Conservation (phyloP, 2,888 invertebrate genomes). For the Sarcophaga variegata region DNA sequence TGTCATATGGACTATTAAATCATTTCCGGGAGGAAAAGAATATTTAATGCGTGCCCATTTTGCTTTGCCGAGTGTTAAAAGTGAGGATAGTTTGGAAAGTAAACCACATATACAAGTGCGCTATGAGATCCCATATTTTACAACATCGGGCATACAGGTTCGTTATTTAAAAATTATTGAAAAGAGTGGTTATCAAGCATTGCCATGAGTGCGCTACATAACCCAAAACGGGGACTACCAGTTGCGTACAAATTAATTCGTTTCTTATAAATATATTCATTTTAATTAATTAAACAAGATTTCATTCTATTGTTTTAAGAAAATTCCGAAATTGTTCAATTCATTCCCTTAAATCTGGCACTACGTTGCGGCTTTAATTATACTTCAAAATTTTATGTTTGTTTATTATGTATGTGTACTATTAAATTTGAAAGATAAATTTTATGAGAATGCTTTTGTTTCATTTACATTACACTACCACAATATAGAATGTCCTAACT, state of each 20-base stretch:
- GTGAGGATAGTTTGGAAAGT: constrained; percentile 94
- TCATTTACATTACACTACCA: not conserved
- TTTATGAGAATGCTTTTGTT: not conserved
- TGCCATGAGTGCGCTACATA: constrained; percentile 99
- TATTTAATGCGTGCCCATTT: constrained; percentile 99
- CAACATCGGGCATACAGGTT: constrained; percentile 99
- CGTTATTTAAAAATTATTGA: constrained; percentile 89
- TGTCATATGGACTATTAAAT: constrained; percentile 98
- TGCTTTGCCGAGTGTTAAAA: constrained; percentile 96
- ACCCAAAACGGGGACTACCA: constrained; percentile 99
- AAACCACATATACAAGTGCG: constrained; percentile 99
- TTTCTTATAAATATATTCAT: not conserved
- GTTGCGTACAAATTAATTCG: constrained; percentile 91
- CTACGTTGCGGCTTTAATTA: not conserved
- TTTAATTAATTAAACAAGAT: constrained; percentile 21
- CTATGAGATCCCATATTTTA: constrained; percentile 99
- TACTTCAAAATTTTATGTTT: not conserved
- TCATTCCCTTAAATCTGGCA: constrained; percentile 48
- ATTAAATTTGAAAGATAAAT: constrained; percentile 10
- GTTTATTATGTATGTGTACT: not conserved
- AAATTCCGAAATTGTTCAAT: constrained; percentile 31
- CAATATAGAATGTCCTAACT: too few relatives aligned
- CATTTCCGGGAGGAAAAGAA: constrained; percentile 98
- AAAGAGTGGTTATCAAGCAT: constrained; percentile 98
- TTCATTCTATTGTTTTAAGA: constrained; percentile 37